phyloP scores from a whole-genome alignment of 2,888 invertebrate species.

The Coenonympha glycerion region DNA sequence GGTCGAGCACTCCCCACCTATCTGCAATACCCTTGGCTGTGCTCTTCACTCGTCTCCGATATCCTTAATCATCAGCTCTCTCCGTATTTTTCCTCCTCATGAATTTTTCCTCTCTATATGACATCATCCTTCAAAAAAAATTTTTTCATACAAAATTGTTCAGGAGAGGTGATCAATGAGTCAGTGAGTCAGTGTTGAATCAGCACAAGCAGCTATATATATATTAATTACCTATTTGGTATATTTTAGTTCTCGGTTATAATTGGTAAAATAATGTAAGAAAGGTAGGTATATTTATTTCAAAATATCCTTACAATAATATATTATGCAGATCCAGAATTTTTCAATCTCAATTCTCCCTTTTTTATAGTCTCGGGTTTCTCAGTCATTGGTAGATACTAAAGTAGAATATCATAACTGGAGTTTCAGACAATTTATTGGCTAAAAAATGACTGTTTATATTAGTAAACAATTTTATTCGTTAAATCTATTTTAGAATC shows the following conservation, averaged over 20 bases:
- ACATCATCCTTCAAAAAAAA: too few relatives aligned
- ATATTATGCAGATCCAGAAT: conserved; percentile 4
- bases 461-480: conserved; percentile 26
- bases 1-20: too few relatives aligned
- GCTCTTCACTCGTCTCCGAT: too few relatives aligned
- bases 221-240: too few relatives aligned
- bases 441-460: conserved; percentile 10
- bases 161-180: too few relatives aligned
- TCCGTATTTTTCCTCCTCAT: too few relatives aligned
- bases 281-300: neutral
- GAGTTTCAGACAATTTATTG: conserved; percentile 40
- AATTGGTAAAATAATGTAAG: neutral
- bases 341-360: conserved; percentile 33
- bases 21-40: too few relatives aligned
- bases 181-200: too few relatives aligned
- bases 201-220: too few relatives aligned
- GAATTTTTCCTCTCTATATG: too few relatives aligned
- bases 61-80: too few relatives aligned
- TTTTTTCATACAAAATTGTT: too few relatives aligned
- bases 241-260: neutral
- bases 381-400: conserved; percentile 6
- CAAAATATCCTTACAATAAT: conserved; percentile 4
- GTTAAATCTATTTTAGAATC: conserved; percentile 44
- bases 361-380: conserved; percentile 45
- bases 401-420: neutral